Conservation (phyloP, 2,888 invertebrate genomes). For the Machimus atricapillus region DNA sequence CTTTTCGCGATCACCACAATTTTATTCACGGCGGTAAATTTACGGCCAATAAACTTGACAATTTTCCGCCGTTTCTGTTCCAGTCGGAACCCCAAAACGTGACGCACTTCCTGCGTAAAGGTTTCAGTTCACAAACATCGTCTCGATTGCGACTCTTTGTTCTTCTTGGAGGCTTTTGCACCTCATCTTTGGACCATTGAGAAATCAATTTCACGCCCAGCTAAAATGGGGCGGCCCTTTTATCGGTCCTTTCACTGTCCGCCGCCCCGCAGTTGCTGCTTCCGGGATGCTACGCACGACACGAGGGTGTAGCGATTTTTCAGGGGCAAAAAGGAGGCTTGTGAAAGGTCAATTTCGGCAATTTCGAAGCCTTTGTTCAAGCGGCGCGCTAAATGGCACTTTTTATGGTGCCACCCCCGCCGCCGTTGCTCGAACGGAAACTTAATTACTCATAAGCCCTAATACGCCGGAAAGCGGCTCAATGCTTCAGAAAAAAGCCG, state of each 20-base stretch:
- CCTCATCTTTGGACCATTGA: background rate
- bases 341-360: background rate
- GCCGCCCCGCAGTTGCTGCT: background rate
- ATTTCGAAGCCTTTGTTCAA: background rate
- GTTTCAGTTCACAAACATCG: background rate
- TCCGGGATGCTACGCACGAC: background rate
- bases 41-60: background rate
- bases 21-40: background rate
- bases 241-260: background rate
- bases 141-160: background rate
- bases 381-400: background rate
- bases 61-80: background rate
- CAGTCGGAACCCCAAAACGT: background rate
- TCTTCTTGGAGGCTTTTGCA: background rate
- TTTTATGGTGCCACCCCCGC: background rate
- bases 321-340: background rate
- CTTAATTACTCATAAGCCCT: slow-evolving; percentile 32
- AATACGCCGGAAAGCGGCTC: slow-evolving; percentile 10
- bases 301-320: background rate
- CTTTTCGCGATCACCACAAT: background rate
- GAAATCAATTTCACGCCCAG: slow-evolving; percentile 26
- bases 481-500: background rate
- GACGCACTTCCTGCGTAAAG: background rate
- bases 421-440: background rate
- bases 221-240: background rate